These are phyloP conservation scores for Eudemis profundana DNA, from an alignment of 2,888 invertebrate genomes.

Conservation along the genomic window DNA sequence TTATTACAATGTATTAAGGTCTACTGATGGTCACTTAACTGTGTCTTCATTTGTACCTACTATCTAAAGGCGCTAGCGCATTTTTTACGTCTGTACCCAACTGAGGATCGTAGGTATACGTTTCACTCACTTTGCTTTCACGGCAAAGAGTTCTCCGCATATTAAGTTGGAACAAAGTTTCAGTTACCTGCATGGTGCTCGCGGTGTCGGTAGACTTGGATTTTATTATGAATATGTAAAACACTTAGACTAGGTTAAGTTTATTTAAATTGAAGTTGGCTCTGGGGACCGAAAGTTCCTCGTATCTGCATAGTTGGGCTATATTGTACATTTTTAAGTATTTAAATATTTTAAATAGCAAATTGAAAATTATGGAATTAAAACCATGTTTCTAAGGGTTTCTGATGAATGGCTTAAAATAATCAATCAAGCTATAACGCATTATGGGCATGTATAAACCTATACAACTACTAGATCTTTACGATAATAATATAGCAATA, in stretches of 20 bases:
- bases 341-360: background rate
- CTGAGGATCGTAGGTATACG: background rate
- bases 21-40: no score
- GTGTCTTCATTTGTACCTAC: no score
- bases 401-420: no score
- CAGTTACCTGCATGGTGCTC: slow-evolving; percentile 15
- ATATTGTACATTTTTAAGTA: background rate
- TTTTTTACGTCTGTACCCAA: no score
- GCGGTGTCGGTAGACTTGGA: slow-evolving; percentile 7
- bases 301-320: background rate
- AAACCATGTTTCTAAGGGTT: no score
- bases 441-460: no score
- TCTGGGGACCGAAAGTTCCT: background rate
- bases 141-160: slow-evolving; percentile 7
- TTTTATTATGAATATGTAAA: slow-evolving; percentile 42
- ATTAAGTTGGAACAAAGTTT: slow-evolving; percentile 24
- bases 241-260: slow-evolving; percentile 28
- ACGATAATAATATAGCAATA: no score
- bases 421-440: no score
- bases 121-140: slow-evolving; percentile 19
- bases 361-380: background rate
- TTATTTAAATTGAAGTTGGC: slow-evolving; percentile 22
- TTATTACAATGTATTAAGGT: no score
- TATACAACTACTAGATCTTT: no score
- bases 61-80: no score